Evolutionary conservation across 1,140 invertebrate genomes (phyloP), one percentile per base, ranked within the genome.

Genomic region (Argopecten irradians): DNA sequence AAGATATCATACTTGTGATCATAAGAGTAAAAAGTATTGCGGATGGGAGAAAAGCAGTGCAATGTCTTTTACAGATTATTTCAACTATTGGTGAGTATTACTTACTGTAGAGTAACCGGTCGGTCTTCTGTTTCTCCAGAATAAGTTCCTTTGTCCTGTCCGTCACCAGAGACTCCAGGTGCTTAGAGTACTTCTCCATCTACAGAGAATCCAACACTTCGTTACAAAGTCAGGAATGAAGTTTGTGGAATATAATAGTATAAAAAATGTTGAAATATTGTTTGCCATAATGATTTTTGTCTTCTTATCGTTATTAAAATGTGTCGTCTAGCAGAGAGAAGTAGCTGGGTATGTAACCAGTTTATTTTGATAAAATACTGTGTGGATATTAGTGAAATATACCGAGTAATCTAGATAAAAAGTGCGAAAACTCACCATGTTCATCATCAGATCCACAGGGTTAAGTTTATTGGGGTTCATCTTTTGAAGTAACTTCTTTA

Each of bases 151-250:
- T 87, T 34, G 94, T 94, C 85, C 93, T 87, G 28, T 93, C 93
- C 9, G 90, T 89, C 9, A 94, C 93, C 7, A 93, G 89, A 0
- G 87, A 16, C 86, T 94, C 93, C 35, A 94, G 84, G 83, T 93
- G 91, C 71, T 93, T 94, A 9, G 93, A 93, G 46, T 94, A 94
- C 82, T 94, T 94, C 88, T 93, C 92, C 94, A 93, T 93, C 92
- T 93, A 43, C 86, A 89, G 86, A 34, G 32, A 43, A 89, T 83
- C 7, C n/a, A 13, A 55, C n/a, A 55, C n/a, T n/a, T n/a, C n/a
- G n/a, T n/a, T n/a, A n/a, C n/a, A n/a, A n/a, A n/a, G n/a, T n/a
- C n/a, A n/a, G 46, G n/a, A 55, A 14, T 55, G 13, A 55, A 55
- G n/a, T 14, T 55, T 55, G 13, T 14, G 13, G 46, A 55, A 55